phyloP scores from a whole-genome alignment of 2,888 invertebrate species.

The Cetonia aurata region DNA sequence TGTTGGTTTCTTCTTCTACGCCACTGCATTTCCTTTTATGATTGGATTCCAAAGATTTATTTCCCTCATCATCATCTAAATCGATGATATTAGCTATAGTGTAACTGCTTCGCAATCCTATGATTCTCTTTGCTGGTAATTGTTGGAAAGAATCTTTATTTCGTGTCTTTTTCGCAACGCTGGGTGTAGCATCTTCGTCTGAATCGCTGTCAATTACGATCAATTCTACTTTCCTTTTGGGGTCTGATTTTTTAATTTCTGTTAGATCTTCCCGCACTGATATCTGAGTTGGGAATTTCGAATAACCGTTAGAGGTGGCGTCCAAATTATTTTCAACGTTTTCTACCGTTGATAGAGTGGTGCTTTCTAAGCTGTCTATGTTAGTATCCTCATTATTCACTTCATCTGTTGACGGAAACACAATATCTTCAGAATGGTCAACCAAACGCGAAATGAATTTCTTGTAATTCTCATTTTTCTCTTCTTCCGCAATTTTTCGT shows the following conservation, averaged over 20 bases:
- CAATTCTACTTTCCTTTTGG: constrained; percentile 4
- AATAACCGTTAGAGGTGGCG: neutral
- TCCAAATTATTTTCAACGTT: neutral
- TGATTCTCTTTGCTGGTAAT: neutral
- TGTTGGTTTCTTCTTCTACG: neutral
- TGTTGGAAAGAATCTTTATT: neutral
- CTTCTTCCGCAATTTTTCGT: constrained; percentile 11
- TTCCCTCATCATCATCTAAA: constrained; percentile 15
- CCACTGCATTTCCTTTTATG: constrained; percentile 2
- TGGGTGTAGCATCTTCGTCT: neutral
- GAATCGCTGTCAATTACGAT: constrained; percentile 30
- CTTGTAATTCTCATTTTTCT: constrained; percentile 18
- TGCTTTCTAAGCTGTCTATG: neutral
- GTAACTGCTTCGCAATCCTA: neutral
- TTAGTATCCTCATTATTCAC: neutral
- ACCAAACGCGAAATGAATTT: constrained; percentile 10
- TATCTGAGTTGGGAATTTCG: neutral
- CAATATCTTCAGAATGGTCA: neutral
- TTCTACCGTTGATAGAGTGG: too few species aligned
- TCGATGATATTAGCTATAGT: constrained; percentile 7
- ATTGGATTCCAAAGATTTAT: neutral
- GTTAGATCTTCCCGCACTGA: neutral
- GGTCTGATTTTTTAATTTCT: neutral
- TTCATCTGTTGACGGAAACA: neutral
- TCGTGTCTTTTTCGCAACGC: neutral